Base-by-base conservation (phyloP, 2,113 vertebrate genomes). In the Sprattus sprattus region DNA sequence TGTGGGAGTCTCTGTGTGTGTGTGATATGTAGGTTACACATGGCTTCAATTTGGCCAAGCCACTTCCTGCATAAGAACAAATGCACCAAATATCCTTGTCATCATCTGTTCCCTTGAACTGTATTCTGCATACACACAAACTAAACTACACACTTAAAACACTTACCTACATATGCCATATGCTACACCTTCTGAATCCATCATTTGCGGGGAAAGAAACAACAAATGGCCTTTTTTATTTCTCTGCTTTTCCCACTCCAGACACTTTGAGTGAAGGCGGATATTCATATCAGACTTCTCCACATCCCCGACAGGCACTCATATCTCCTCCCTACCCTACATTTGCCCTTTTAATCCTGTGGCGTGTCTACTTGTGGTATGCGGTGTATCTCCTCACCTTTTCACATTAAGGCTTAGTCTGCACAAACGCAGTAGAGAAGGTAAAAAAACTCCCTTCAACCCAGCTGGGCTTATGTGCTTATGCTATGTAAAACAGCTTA, bases 21-120 rank as follows among this genome's bases (percentile, higher is more conserved):
- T 67, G 84, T 28, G 50, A 25, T 88, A 88, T 87, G 88, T 88
- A 88, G 89, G 92, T 87, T 88, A 88, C 93, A 93, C 85, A 83
- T 94, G 92, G 88, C 89, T 93, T 91, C 90, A 85, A 92, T 94
- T 91, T 89, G 39, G 85, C 86, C 89, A 80, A 88, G 86, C 85
- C 86, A 92, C 87, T 87, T 91, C 90, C 87, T 90, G 86, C 85
- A 85, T 78, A 54, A 54, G 39, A 85, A 82, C 85, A 86, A 83
- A 89, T 71, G 85, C 44, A 88, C 83, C 84, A 88, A 90, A 89
- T 67, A 86, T n/a, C 71, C 67, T 49, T 15, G 67, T 84, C 83
- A 71, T 86, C 60, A 83, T 75, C 28, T 75, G 71, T 83, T 86
- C 64, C 45, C 64, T 71, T 45, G 25, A 32, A 46, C 83, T 25